phyloP scores from a whole-genome alignment of 2,797 vertebrate species.

The Hippoglossus hippoglossus region DNA sequence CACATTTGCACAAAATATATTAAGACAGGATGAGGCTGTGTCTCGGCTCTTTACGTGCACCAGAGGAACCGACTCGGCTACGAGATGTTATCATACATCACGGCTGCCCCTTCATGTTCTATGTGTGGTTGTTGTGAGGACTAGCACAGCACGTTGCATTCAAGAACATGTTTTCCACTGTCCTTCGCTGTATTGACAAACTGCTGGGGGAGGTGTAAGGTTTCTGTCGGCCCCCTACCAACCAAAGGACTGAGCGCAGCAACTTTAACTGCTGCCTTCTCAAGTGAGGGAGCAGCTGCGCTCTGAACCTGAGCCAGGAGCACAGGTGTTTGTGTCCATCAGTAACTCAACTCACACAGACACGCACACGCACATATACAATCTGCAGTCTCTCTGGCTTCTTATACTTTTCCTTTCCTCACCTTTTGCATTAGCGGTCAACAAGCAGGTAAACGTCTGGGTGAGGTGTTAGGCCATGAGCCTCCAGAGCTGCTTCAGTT shows the following conservation, averaged over 20 bases:
- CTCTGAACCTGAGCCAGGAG: constrained; percentile 82
- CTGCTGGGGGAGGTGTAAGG: constrained; percentile 66
- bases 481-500: neutral
- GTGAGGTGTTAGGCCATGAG: neutral
- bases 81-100: neutral
- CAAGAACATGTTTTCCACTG: constrained; percentile 72
- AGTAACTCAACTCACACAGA: constrained; percentile 51
- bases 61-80: neutral
- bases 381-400: constrained; percentile 22
- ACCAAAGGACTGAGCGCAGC: constrained; percentile 84
- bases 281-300: constrained; percentile 84
- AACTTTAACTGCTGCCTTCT: constrained; percentile 80
- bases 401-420: constrained; percentile 2
- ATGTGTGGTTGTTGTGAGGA: constrained; percentile 14
- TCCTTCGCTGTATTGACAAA: constrained; percentile 75
- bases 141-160: constrained; percentile 22
- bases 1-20: constrained; percentile 25
- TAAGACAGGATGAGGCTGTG: neutral
- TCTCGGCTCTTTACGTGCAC: neutral
- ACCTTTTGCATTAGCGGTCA: neutral
- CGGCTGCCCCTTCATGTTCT: neutral
- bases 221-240: constrained; percentile 69
- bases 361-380: constrained; percentile 14
- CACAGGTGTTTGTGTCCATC: constrained; percentile 85
- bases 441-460: no score